These are phyloP conservation scores for Euzophera pinguis DNA, from an alignment of 2,888 invertebrate species.

Conservation along the genomic window DNA sequence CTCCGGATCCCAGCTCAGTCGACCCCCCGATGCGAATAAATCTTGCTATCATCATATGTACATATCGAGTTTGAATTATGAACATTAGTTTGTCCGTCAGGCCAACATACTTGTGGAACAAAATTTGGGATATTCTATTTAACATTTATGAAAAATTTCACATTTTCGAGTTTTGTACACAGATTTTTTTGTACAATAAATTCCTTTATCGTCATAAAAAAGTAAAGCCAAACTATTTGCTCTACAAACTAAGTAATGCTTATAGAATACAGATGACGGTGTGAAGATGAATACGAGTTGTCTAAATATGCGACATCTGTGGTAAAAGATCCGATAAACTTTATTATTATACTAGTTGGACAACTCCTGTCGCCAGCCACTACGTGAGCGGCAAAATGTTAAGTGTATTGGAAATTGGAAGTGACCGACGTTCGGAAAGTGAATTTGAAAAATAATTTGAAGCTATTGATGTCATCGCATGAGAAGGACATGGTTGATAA, in stretches of 20 bases:
- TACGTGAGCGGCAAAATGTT: constrained; percentile 13
- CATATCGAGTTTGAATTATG: not conserved
- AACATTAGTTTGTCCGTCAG: not conserved
- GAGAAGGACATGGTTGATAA: too few relatives aligned
- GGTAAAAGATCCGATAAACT: not conserved
- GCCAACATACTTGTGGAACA: too few relatives aligned
- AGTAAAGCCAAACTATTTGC: too few relatives aligned
- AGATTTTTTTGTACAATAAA: not conserved
- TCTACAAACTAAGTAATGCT: not conserved
- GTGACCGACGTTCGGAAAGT: not conserved
- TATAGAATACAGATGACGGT: constrained; percentile 7
- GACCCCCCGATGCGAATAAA: constrained; percentile 47
- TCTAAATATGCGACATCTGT: constrained; percentile 10
- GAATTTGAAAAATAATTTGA: not conserved
- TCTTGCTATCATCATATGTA: constrained; percentile 2
- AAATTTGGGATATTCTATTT: too few relatives aligned
- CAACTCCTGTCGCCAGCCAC: constrained; percentile 7
- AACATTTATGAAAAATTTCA: too few relatives aligned
- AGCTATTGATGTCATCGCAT: too few relatives aligned
- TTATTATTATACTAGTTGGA: constrained; percentile 14
- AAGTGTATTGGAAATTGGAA: not conserved
- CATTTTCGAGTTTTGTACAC: too few relatives aligned
- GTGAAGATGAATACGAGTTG: constrained; percentile 24
- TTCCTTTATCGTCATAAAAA: not conserved
- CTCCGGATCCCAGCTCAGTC: constrained; percentile 46